Evolutionary conservation across 1,140 invertebrate species (phyloP), one percentile per base, ranked within the genome.

Genomic region (Monochamus saltuarius): DNA sequence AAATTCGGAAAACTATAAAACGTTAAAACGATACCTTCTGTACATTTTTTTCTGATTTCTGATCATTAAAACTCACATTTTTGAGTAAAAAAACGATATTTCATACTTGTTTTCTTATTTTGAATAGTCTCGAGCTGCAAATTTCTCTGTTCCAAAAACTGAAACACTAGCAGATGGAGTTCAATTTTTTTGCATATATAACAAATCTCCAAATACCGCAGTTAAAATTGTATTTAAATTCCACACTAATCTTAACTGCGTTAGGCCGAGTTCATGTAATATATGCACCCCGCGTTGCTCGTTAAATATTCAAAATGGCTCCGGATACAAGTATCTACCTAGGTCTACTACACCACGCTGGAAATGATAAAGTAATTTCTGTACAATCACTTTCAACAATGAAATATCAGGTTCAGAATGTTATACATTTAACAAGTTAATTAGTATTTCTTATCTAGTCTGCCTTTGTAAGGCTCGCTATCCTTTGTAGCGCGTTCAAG

Each of bases 231-330:
- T 53, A 53, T 53, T 53, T 53, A 40, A 53, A 53, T 40, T 53
- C 36, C 35, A n/a, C 36, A 13, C 36, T 53, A 53, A 53, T 53
- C 51, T 53, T 53, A 53, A 53, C 36, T 53, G 37, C 51, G 37
- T 42, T 53, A 53, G 40, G 51, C 51, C 37, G 40, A 53, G 35
- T 53, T 36, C 16, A 53, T 53, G 40, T 53, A 53, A 53, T 53
- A 40, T 53, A 53, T 53, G 51, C 51, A 53, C 51, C 51, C 51
- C 51, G 51, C 51, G 51, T 39, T 53, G 10, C 51, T 39, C 10
- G 36, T n/a, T 53, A 39, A 53, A 38, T 53, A 53, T 53, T 53
- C 51, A 53, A 53, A 53, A 53, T 53, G 51, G 51, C 51, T 34
- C 38, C 36, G 51, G 35, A 16, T 40, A 53, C 51, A 53, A 53